These are phyloP conservation scores for Hyperoodon ampullatus DNA, from an alignment of 2,113 vertebrate genomes.

Conservation along the genomic window DNA sequence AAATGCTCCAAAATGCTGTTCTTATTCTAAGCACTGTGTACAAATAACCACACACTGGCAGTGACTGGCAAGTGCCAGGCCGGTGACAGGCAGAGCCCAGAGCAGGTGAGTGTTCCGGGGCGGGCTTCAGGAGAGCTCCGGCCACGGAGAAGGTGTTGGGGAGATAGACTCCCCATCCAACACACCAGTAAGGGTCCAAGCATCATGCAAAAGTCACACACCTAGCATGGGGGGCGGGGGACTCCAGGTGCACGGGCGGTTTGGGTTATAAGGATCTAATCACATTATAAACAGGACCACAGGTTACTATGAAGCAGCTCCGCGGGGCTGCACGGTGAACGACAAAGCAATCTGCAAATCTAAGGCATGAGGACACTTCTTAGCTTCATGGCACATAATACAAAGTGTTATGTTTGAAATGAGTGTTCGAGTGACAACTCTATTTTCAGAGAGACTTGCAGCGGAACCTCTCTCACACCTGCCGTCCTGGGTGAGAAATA, in stretches of 20 bases:
- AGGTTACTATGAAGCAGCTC: background rate
- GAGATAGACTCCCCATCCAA: background rate
- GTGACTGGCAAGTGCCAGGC: background rate
- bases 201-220: background rate
- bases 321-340: background rate
- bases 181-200: background rate
- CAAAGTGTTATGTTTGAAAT: background rate
- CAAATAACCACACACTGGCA: background rate
- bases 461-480: background rate
- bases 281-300: background rate
- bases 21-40: background rate
- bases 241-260: background rate
- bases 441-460: constrained; percentile 36
- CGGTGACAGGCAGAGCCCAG: background rate
- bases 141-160: background rate
- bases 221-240: rapidly evolving
- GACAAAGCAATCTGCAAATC: background rate
- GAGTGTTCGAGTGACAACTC: background rate
- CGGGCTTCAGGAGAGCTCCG: background rate
- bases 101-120: background rate
- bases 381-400: background rate
- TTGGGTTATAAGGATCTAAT: background rate
- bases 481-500: constrained; percentile 8
- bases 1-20: background rate
- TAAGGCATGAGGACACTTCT: background rate